Base-by-base conservation (phyloP, 2,888 invertebrate species). In the Troides helena region DNA sequence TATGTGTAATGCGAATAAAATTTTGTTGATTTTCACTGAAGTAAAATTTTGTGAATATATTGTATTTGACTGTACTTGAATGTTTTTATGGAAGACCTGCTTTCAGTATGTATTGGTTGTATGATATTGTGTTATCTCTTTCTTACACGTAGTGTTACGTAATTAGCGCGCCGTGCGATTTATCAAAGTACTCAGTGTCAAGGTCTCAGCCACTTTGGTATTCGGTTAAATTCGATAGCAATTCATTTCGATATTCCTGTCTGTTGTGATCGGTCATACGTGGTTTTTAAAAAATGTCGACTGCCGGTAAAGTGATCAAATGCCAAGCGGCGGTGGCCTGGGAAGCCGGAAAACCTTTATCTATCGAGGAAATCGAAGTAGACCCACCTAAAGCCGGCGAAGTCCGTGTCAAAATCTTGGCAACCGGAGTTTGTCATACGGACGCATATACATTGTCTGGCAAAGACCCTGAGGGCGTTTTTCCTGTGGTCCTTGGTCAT, bases 261-360 rank as follows among this genome's bases (percentile, higher is more conserved):
- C 75, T 66, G 73, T 72, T 68, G 71, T 74, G 62, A 62, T 53
- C 67, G 67, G 74, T 62, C 64, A 68, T 58, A 59, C 39, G 2
- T n/a, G 12, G 12, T 58, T 30, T 62, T 7, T 23, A 21, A 14
- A 85, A 73, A 75, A 92, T 91, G 90, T 86, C 90, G 68, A 93
- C 92, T 71, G 85, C 82, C 74, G 90, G 89, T 56, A 85, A 96
- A 96, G 94, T 95, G 62, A 99, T 99, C 76, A 95, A 94, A 80
- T 99, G 99, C 87, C 95, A 94, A 82, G 99, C 99, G 30, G 99
- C 99, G 1, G 98, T 99, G 23, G 99, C 99, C 6, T 99, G 99
- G 99, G 97, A 95, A 78, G 95, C 98, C 66, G 98, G 98, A 76
- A 94, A 97, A 81, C 97, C 98, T 10, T 92, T 99, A 39, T 94